Conservation (phyloP, 1,140 invertebrate genomes). For the Drosophila mauritiana region DNA sequence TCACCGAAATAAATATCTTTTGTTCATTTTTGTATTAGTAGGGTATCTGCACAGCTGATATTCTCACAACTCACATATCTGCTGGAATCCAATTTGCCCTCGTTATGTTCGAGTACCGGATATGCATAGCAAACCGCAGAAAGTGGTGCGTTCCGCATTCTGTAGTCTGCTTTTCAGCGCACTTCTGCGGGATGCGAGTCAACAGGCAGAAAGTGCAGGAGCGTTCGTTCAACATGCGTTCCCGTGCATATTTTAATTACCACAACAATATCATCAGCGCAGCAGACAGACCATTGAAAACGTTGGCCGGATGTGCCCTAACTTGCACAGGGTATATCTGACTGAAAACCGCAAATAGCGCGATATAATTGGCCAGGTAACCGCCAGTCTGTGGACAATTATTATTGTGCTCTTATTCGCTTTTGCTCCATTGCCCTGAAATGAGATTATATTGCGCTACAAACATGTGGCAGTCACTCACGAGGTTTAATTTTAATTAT, state of each 20-base stretch:
- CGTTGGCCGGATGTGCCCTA: background rate
- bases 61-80: background rate
- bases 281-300: conserved; percentile 24
- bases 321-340: background rate
- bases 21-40: background rate
- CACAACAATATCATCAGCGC: conserved; percentile 56
- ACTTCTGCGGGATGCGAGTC: background rate
- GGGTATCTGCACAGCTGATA: background rate
- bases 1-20: no score
- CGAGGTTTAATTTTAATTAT: conserved; percentile 68
- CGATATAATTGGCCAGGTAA: conserved; percentile 7
- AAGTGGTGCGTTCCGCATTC: conserved; percentile 3
- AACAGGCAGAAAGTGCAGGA: conserved; percentile 12
- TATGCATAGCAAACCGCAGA: conserved; percentile 14
- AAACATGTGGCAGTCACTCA: conserved; percentile 29
- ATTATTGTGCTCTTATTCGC: conserved; percentile 5
- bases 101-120: conserved; percentile 17
- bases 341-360: background rate
- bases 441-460: conserved; percentile 36
- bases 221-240: conserved; percentile 10
- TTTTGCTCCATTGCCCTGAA: conserved; percentile 12
- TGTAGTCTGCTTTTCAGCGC: conserved; percentile 29
- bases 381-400: conserved; percentile 6
- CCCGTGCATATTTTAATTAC: conserved; percentile 51
- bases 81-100: conserved; percentile 13